A percentile compares a stretch with the other conserved stretches of the same genome.
Evolutionary conservation across 2,797 vertebrate species (phyloP).

Genomic region (Ptychobarbus kaznakovi): DNA sequence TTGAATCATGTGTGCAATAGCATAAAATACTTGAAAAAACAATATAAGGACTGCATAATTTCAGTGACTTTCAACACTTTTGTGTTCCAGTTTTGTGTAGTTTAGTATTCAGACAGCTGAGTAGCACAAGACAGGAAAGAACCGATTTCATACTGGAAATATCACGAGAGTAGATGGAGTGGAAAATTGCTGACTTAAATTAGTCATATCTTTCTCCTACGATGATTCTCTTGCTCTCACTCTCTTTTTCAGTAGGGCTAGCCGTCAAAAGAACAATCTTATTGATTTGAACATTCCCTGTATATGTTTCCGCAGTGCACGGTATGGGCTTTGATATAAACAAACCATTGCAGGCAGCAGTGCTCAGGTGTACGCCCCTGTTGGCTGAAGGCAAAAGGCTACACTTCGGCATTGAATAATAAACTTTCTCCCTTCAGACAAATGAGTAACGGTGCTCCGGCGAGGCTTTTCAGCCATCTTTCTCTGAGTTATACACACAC

Average conservation of each 20-base stretch:
- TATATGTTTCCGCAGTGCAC: background rate
- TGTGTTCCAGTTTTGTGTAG: background rate
- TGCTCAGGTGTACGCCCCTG: slow-evolving; percentile 31
- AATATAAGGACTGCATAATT: background rate
- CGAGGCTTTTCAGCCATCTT: slow-evolving; percentile 10
- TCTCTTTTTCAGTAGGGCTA: background rate
- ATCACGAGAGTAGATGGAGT: background rate
- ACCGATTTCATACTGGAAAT: no score
- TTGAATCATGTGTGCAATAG: background rate
- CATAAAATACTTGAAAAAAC: background rate
- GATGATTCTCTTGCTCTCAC: background rate
- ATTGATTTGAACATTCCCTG: background rate
- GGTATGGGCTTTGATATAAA: slow-evolving; percentile 36
- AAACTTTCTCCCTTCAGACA: slow-evolving; percentile 28
- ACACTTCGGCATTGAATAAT: slow-evolving; percentile 34
- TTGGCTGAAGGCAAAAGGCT: slow-evolving; percentile 40
- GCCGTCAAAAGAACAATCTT: background rate
- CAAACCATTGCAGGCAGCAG: slow-evolving; percentile 8
- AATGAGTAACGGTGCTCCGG: slow-evolving; percentile 44
- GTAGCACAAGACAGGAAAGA: background rate
- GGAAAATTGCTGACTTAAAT: slow-evolving; percentile 14
- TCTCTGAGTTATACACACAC: slow-evolving; percentile 16
- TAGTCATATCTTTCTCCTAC: slow-evolving; percentile 21
- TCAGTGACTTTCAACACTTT: background rate
- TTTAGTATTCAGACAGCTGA: slow-evolving; percentile 1